These are phyloP conservation scores for Spodoptera littoralis DNA, from an alignment of 2,888 invertebrate genomes.

Conservation along the genomic window DNA sequence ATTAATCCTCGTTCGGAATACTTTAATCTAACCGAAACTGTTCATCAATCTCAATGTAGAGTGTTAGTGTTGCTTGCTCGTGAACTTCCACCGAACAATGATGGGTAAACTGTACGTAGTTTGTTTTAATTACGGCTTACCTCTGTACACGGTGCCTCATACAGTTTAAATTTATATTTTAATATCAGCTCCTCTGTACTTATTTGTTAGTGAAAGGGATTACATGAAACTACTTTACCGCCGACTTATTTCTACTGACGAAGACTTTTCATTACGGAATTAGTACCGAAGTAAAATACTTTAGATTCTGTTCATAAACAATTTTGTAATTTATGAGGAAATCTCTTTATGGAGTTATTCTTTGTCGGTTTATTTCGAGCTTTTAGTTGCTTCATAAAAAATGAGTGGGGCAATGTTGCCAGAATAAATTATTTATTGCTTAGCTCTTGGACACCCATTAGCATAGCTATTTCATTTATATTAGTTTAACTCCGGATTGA, in stretches of 20 bases:
- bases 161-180: slow-evolving; percentile 33
- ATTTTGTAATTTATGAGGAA: slow-evolving; percentile 43
- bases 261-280: slow-evolving; percentile 33
- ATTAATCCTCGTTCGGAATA: slow-evolving; percentile 81
- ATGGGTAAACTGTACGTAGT: slow-evolving; percentile 43
- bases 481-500: slow-evolving; percentile 57
- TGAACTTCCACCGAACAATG: slow-evolving; percentile 46
- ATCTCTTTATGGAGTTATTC: slow-evolving; percentile 46
- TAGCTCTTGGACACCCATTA: slow-evolving; percentile 71
- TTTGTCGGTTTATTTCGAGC: slow-evolving; percentile 54
- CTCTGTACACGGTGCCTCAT: slow-evolving; percentile 23
- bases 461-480: slow-evolving; percentile 70
- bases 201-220: slow-evolving; percentile 23
- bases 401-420: slow-evolving; percentile 64
- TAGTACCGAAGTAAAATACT: slow-evolving; percentile 34
- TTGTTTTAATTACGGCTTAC: slow-evolving; percentile 49
- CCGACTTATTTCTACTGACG: slow-evolving; percentile 4
- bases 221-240: slow-evolving; percentile 28
- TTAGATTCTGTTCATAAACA: slow-evolving; percentile 23
- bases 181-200: slow-evolving; percentile 28
- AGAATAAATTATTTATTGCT: slow-evolving; percentile 74
- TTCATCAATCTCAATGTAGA: slow-evolving; percentile 78
- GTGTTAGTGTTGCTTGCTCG: slow-evolving; percentile 50
- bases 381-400: slow-evolving; percentile 72
- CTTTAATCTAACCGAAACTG: slow-evolving; percentile 71